Base-by-base conservation (phyloP, 1,140 invertebrate genomes). In the Leptopilina boulardi region DNA sequence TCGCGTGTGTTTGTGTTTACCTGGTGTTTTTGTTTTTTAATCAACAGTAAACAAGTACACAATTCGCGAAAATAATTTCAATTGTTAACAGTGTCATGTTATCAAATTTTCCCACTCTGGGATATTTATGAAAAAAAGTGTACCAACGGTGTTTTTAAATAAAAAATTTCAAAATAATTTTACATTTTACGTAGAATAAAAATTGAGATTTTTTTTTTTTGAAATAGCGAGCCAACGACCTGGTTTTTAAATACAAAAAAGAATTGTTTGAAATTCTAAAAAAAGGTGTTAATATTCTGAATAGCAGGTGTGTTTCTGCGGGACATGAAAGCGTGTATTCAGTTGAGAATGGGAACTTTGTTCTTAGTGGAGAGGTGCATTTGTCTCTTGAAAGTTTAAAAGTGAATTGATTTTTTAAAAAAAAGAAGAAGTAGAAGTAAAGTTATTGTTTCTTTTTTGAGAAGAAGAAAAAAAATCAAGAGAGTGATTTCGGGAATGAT, bases 401-500 rank as follows among this genome's bases (percentile, higher is more conserved):
- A 66, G 56, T 66, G 56, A 66, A 30, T 30, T 23, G 21, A 13
- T 66, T 11, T 13, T 30, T 23, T 51, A 3, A 66, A 26, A 59
- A 23, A 59, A 3, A 56, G 23, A 59, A 8, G 54, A 59, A 6
- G 1, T 23, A 3, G 5, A 38, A 38, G 9, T 8, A 9, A 38
- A 6, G 34, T 38, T 34, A 34, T 34, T 2, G 34, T 9, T 9
- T 38, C 9, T 18, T 13, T 26, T 44, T 44, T 18, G 47, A 51
- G 18, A 51, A n/a, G 23, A 30, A 21, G 23, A 21, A 26, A 26
- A 21, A 4, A 21, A 13, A 30, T 66, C 23, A 66, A n/a, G n/a
- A n/a, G 21, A 66, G 23, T 66, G 76, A 47, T 73, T 72, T 6
- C 42, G 71, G 81, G 70, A 77, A 89, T 90, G 89, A 90, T 89